These are phyloP conservation scores for Tetanocera ferruginea DNA, from an alignment of 2,888 invertebrate genomes.

Conservation along the genomic window DNA sequence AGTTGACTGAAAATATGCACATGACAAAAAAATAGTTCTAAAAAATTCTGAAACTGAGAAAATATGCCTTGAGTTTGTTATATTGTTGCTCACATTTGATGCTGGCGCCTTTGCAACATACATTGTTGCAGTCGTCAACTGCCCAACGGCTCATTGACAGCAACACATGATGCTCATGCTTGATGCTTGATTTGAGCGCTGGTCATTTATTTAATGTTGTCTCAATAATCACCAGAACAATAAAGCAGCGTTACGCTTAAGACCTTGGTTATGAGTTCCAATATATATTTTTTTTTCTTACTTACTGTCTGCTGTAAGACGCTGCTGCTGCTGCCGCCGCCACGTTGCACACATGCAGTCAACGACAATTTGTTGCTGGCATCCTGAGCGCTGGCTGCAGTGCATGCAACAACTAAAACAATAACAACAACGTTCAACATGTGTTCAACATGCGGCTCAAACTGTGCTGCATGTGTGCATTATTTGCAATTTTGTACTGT, in stretches of 20 bases:
- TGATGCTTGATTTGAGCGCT: not conserved
- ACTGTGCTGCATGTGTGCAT: conserved; percentile 23
- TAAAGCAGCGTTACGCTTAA: not conserved
- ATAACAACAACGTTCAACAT: conserved; percentile 21
- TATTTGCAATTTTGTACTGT: conserved; percentile 18
- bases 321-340: too few species aligned
- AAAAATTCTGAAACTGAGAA: too few species aligned
- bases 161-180: not conserved
- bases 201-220: conserved; percentile 4
- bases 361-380: conserved; percentile 10
- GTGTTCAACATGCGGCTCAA: conserved; percentile 34
- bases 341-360: too few species aligned
- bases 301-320: too few species aligned
- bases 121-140: too few species aligned
- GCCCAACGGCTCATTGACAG: not conserved
- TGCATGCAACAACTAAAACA: conserved; percentile 16
- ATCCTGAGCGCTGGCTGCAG: conserved; percentile 5
- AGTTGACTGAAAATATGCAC: too few species aligned
- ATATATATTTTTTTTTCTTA: too few species aligned
- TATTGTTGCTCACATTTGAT: too few species aligned
- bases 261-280: not conserved
- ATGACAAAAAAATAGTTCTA: too few species aligned
- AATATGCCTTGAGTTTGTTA: too few species aligned
- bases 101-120: too few species aligned
- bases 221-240: not conserved